Evolutionary conservation across 1,140 invertebrate species (phyloP).

Genomic region (Streblospio benedicti): DNA sequence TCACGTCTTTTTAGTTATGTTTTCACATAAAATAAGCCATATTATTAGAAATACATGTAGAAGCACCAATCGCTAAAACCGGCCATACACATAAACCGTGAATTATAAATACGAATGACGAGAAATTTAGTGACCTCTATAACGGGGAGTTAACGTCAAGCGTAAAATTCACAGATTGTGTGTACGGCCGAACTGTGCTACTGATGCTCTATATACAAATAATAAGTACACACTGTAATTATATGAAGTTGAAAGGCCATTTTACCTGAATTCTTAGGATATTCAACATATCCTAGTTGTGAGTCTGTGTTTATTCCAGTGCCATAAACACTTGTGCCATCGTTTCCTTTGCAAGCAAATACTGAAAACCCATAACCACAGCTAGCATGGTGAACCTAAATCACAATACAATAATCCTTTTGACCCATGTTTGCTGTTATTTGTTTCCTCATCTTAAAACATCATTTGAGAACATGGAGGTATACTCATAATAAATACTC

Average conservation of each 20-base stretch:
- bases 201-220: background rate
- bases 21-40: background rate
- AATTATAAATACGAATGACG: no score
- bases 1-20: background rate
- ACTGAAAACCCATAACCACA: slow-evolving; percentile 87
- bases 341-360: slow-evolving; percentile 59
- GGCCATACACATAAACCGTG: no score
- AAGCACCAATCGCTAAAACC: background rate
- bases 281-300: slow-evolving; percentile 65
- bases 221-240: no score
- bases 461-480: slow-evolving; percentile 6
- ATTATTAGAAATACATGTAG: background rate
- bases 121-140: no score
- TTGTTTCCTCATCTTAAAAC: slow-evolving; percentile 1
- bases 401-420: slow-evolving; percentile 4
- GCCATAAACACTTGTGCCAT: slow-evolving; percentile 61
- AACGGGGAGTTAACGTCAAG: no score
- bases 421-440: background rate
- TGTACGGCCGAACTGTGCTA: background rate
- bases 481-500: background rate
- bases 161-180: background rate
- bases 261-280: slow-evolving; percentile 31
- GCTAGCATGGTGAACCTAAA: slow-evolving; percentile 60
- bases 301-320: slow-evolving; percentile 86
- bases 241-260: no score